A percentile compares a stretch with the other conserved stretches of the same genome.
Conservation (phyloP, 1,140 invertebrate species). For the Chrysopa pallens region DNA sequence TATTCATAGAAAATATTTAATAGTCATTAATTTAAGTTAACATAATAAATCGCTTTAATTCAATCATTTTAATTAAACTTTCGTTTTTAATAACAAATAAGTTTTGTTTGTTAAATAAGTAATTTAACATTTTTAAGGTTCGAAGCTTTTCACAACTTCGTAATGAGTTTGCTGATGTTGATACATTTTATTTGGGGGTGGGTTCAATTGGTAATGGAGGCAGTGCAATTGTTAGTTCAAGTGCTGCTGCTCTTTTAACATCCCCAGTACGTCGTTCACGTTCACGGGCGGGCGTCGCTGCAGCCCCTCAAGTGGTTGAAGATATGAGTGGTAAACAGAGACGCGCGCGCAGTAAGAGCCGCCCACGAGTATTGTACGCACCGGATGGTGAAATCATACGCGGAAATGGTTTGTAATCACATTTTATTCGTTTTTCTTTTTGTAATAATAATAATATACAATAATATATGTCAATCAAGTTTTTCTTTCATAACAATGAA, state of each 20-base stretch:
- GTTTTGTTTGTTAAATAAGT: too few relatives aligned
- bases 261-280: constrained; percentile 49
- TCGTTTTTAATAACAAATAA: too few relatives aligned
- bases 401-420: constrained; percentile 35
- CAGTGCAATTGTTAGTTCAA: constrained; percentile 9
- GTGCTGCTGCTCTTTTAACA: constrained; percentile 26
- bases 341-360: constrained; percentile 59
- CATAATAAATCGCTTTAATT: too few relatives aligned
- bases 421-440: not conserved
- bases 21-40: not conserved
- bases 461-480: not conserved
- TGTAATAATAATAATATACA: not conserved
- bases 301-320: constrained; percentile 30
- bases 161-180: constrained; percentile 78
- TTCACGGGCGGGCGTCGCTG: constrained; percentile 33
- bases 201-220: constrained; percentile 25
- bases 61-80: too few relatives aligned
- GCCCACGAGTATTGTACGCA: constrained; percentile 57
- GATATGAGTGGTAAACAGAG: constrained; percentile 30
- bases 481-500: too few relatives aligned
- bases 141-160: constrained; percentile 80
- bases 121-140: constrained; percentile 32
- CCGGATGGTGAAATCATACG: constrained; percentile 60
- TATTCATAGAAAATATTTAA: too few relatives aligned
- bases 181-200: constrained; percentile 71